Evolutionary conservation across 2,797 vertebrate genomes (phyloP).

Genomic region (Siniperca obscura): DNA sequence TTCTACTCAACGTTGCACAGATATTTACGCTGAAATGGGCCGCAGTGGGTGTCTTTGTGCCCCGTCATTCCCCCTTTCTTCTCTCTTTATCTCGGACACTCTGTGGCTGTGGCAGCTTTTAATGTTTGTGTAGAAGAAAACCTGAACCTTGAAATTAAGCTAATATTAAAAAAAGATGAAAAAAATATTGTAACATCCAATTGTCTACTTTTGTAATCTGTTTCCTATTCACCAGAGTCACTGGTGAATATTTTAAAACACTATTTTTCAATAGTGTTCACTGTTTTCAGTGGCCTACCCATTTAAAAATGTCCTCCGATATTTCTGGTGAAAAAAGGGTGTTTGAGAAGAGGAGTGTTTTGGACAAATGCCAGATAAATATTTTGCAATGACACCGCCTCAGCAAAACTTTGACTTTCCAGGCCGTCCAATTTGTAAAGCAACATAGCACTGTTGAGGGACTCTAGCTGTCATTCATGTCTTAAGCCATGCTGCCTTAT

Average conservation of each 20-base stretch:
- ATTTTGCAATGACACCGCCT: constrained; percentile 51
- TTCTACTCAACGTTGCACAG: constrained; percentile 75
- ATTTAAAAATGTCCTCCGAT: constrained; percentile 31
- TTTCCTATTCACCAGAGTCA: constrained; percentile 68
- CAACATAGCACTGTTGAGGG: constrained; percentile 40
- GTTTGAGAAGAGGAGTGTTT: constrained; percentile 36
- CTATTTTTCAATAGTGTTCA: no score
- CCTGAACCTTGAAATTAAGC: constrained; percentile 53
- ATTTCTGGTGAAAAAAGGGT: constrained; percentile 30
- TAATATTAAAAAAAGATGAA: constrained; percentile 7
- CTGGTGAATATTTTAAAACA: constrained; percentile 67
- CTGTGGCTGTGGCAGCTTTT: constrained; percentile 77
- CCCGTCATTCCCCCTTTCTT: constrained; percentile 16
- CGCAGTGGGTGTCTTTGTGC: constrained; percentile 37
- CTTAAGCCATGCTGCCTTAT: constrained; percentile 85
- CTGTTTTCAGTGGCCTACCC: constrained; percentile 66
- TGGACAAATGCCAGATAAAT: constrained; percentile 47
- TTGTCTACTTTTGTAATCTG: constrained; percentile 78
- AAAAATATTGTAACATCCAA: constrained; percentile 46
- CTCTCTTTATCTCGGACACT: constrained; percentile 63
- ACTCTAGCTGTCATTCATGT: constrained; percentile 73
- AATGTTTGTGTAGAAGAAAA: constrained; percentile 73
- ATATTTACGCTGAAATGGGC: constrained; percentile 58
- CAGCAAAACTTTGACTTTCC: constrained; percentile 37
- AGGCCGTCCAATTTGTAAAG: constrained; percentile 44